Evolutionary conservation across 2,113 vertebrate species (phyloP), one percentile per base, ranked within the genome.

Genomic region (Phylloscopus trochiloides): DNA sequence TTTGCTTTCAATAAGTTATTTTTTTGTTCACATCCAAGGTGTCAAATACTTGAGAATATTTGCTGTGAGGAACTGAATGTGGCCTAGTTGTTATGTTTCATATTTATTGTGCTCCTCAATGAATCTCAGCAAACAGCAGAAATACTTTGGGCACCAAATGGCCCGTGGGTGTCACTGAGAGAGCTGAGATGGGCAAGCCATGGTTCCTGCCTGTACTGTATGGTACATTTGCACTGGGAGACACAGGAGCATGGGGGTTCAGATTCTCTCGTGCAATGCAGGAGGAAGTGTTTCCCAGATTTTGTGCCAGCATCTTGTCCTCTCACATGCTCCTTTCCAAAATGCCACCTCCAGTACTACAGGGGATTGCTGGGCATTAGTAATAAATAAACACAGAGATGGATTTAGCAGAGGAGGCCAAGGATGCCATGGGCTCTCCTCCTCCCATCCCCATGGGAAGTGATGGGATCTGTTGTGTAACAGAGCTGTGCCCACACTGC

Each of bases 391-490:
- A 51, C 21, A 42, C 51, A 73, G 51, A 55, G 51, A 8, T n/a
- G 43, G 24, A 5, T 51, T 91, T 43, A 42, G 47, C 76, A 74
- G 63, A 62, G 73, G 45, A 86, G 17, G 42, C 8, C 21, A 2
- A 47, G 74, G 36, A 72, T 72, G 21, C 70, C 57, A 20, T 1
- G 72, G 38, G 9, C 32, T 14, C 5, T 11, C 21, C 1, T 0
- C 29, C 36, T 65, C 40, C 47, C 6, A 0, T 38, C 14, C 42
- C 65, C 3, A 0, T 26, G 0, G 2, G 87, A 66, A 87, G 51
- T 1, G 52, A 10, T 5, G 28, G 3, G 42, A 29, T 84, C 22
- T 47, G 68, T 3, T 40, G 38, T 72, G 73, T 63, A 31, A 59
- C 57, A 90, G 76, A 50, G 29, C 59, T 11, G 47, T 78, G 84